A percentile compares a stretch with the other conserved stretches of the same genome.
Conservation (phyloP, 2,888 invertebrate species). For the Morpho deidamia region DNA sequence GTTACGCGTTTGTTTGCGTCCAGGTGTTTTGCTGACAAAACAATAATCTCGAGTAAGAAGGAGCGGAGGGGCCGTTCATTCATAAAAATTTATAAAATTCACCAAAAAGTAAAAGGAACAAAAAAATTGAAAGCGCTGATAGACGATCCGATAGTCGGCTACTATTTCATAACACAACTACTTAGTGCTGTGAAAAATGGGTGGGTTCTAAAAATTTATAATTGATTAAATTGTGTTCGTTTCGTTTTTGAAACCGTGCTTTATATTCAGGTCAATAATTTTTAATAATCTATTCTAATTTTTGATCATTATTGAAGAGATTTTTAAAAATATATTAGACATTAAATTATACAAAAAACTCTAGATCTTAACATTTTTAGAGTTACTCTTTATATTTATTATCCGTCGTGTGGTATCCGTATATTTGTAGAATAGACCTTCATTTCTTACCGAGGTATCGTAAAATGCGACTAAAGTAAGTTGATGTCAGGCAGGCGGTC, state of each 20-base stretch:
- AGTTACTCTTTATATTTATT: too few relatives aligned
- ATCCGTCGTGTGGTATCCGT: too few relatives aligned
- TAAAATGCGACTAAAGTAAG: too few relatives aligned
- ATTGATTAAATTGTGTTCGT: constrained; percentile 55
- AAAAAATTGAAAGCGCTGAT: constrained; percentile 19
- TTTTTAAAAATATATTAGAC: too few relatives aligned
- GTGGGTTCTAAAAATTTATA: constrained; percentile 56
- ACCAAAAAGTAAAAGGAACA: constrained; percentile 51
- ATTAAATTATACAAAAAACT: too few relatives aligned
- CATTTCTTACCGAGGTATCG: too few relatives aligned
- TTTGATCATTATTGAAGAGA: too few relatives aligned
- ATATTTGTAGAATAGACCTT: too few relatives aligned
- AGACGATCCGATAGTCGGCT: constrained; percentile 47
- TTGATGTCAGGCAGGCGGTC: too few relatives aligned
- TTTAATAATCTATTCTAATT: neutral
- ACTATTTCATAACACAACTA: constrained; percentile 75
- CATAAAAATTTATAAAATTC: constrained; percentile 62
- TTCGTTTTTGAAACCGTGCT: constrained; percentile 36
- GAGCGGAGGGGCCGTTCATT: constrained; percentile 70
- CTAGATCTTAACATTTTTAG: too few relatives aligned
- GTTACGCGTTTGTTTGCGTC: constrained; percentile 63
- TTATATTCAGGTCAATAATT: constrained; percentile 16
- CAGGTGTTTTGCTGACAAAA: constrained; percentile 77
- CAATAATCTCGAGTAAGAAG: constrained; percentile 65
- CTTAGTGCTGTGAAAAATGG: constrained; percentile 65